Evolutionary conservation across 2,113 vertebrate species (phyloP), one percentile per base, ranked within the genome.

Genomic region (Malaclemys terrapin): DNA sequence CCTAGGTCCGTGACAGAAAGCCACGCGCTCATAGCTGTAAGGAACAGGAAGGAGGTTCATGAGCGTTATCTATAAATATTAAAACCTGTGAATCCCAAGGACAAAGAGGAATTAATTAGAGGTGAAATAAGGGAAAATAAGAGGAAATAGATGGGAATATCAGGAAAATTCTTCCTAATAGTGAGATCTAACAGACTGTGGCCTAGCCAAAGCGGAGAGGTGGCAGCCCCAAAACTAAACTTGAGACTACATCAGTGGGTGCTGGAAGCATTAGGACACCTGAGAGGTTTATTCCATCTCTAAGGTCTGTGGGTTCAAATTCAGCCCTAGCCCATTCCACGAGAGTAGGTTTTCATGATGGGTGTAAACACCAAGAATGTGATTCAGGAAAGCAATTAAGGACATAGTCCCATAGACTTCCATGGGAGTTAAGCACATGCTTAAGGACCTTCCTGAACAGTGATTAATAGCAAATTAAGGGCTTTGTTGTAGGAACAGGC

Each of bases 381-480:
- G 92, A 96, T 88, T 94, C 92, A 91, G 82, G 95, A 97, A 97
- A 96, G 88, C 93, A 95, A 97, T 96, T 97, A 96, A 87, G 87
- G 13, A 10, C 19, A 11, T 65, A 88, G 82, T 91, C 94, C 93
- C 87, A 89, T 92, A 90, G 94, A 95, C 97, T 96, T 95, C 93
- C 94, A 87, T 1, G 29, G 84, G 76, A 93, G 89, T 75, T 95
- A 95, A 96, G 87, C 80, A 88, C 90, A 42, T 1, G 79, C 89
- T 96, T 85, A 95, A 92, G 88, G 93, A 89, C 81, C 79, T 85
- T 10, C 75, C 76, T 29, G 57, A 56, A 59, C 3, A 11, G 57
- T 93, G 81, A 27, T 93, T 52, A 45, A 47, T 69, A 76, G 27
- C 52, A 42, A 93, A 52, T 0, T 5, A 54, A 82, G 17, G 85